A percentile compares a stretch with the other conserved stretches of the same genome.
phyloP scores from a whole-genome alignment of 1,140 invertebrate genomes.

The Rhopalosiphum padi region DNA sequence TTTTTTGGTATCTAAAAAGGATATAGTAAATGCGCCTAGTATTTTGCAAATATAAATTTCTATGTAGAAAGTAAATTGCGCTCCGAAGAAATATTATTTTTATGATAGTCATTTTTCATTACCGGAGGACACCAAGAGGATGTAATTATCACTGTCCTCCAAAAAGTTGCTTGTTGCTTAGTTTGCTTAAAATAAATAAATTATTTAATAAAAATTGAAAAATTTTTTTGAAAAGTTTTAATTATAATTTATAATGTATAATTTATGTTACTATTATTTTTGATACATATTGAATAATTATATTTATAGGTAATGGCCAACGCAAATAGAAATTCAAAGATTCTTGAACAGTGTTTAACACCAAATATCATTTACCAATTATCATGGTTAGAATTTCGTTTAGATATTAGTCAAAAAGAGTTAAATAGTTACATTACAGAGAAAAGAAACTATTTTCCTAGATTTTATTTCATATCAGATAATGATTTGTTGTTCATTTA shows the following conservation, averaged over 20 bases:
- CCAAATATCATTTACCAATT: slow-evolving; percentile 13
- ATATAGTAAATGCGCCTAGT: too few species aligned
- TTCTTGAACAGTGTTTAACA: slow-evolving; percentile 28
- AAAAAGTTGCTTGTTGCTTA: too few species aligned
- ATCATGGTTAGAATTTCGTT: not conserved
- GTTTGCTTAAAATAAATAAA: too few species aligned
- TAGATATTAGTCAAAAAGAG: slow-evolving; percentile 15
- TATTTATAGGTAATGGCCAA: slow-evolving; percentile 4
- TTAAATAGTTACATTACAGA: slow-evolving; percentile 83
- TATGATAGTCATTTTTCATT: too few species aligned
- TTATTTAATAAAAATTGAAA: too few species aligned
- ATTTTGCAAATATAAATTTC: too few species aligned
- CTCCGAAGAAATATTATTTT: too few species aligned
- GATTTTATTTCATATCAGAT: slow-evolving; percentile 93
- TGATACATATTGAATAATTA: not conserved
- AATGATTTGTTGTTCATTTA: slow-evolving; percentile 89
- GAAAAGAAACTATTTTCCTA: slow-evolving; percentile 84
- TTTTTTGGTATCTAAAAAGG: too few species aligned
- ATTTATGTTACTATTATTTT: not conserved
- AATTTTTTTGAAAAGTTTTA: too few species aligned
- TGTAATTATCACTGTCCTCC: too few species aligned
- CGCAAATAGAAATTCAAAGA: slow-evolving; percentile 22
- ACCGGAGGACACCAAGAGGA: too few species aligned
- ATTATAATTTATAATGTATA: not conserved
- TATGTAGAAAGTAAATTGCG: too few species aligned